Evolutionary conservation across 2,113 vertebrate genomes (phyloP).

Genomic region (Isurus oxyrinchus): DNA sequence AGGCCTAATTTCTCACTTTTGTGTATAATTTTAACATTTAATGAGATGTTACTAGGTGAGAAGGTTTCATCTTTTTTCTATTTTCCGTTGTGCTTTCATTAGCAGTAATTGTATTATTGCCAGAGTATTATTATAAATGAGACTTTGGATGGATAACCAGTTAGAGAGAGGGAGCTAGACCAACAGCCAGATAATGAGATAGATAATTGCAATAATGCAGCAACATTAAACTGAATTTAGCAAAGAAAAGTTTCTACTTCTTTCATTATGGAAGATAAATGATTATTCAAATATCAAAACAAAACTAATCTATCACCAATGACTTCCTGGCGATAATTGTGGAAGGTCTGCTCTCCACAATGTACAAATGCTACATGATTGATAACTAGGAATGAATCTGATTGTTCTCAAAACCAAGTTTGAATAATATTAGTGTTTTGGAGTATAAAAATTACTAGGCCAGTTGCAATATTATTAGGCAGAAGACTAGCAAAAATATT

Average conservation of each 20-base stretch:
- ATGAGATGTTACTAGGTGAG: not conserved
- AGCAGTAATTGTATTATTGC: slow-evolving; percentile 18
- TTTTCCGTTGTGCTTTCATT: slow-evolving; percentile 3
- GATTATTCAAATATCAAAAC: slow-evolving; percentile 21
- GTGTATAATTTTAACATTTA: slow-evolving; percentile 27
- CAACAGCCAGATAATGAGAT: slow-evolving; percentile 11
- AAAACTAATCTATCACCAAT: slow-evolving; percentile 18
- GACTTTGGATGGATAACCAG: not conserved
- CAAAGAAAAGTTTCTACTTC: not conserved
- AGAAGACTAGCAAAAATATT: not conserved
- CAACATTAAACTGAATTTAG: not conserved
- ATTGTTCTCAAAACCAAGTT: not conserved
- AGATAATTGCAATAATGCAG: slow-evolving; percentile 18
- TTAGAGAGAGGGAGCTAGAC: not conserved
- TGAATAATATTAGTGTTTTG: not conserved
- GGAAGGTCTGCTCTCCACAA: not conserved
- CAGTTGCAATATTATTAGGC: not conserved
- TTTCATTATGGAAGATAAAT: slow-evolving; percentile 8
- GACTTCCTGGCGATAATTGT: not conserved
- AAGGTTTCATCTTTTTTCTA: not conserved
- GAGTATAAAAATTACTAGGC: not conserved
- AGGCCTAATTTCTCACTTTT: not conserved
- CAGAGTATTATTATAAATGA: slow-evolving; percentile 15
- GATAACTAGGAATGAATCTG: not conserved
- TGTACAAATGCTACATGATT: not conserved